Conservation (phyloP, 2,113 vertebrate species). For the Orycteropus afer region DNA sequence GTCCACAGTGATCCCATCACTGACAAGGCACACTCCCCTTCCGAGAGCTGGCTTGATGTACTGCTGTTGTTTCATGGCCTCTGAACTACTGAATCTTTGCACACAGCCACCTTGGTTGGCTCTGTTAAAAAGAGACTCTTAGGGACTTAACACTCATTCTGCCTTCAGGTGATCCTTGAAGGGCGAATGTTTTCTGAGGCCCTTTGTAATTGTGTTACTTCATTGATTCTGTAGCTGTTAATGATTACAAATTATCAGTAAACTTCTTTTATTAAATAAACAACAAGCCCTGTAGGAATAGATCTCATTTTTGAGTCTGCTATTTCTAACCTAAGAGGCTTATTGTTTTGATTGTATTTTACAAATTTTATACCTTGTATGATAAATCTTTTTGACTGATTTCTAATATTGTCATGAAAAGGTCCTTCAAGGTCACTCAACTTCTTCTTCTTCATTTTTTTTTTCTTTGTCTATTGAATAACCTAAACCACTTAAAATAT, state of each 20-base stretch:
- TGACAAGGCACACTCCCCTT: neutral
- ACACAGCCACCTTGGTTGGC: neutral
- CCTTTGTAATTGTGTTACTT: neutral
- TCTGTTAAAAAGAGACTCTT: neutral
- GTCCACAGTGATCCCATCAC: neutral
- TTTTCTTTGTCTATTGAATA: neutral
- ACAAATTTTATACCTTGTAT: neutral
- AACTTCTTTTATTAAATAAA: neutral
- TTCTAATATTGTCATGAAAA: slow-evolving; percentile 19
- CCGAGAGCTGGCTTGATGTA: neutral
- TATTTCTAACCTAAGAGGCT: neutral
- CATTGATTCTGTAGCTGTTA: neutral
- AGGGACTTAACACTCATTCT: neutral
- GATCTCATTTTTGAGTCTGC: neutral
- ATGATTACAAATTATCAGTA: neutral
- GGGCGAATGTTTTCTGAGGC: neutral
- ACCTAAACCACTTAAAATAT: neutral
- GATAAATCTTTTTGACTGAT: neutral
- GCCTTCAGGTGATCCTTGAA: neutral
- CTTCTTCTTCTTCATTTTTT: neutral
- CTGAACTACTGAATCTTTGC: neutral
- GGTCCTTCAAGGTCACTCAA: neutral
- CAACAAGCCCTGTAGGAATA: neutral
- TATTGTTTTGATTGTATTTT: neutral
- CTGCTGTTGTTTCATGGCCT: neutral